Conservation (phyloP, 2,888 invertebrate genomes). For the Phyllotreta striolata region DNA sequence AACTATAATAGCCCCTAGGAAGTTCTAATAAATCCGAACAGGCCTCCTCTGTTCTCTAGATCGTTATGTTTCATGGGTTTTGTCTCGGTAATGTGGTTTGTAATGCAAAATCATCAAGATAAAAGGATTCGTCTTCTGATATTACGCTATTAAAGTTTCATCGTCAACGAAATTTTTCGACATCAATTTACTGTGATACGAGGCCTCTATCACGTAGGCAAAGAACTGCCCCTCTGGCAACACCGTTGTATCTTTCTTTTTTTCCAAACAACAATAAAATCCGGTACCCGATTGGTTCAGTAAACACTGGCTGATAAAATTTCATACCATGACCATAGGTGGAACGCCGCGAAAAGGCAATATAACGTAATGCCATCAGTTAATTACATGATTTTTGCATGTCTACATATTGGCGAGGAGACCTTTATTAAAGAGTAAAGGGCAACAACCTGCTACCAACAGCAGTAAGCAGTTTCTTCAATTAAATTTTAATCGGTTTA, state of each 20-base stretch:
- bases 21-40: constrained; percentile 3
- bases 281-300: neutral
- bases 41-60: neutral
- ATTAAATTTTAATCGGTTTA: no score
- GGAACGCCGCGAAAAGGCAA: neutral
- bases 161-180: constrained; percentile 25
- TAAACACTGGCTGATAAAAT: constrained; percentile 9
- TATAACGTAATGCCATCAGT: neutral
- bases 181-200: constrained; percentile 26
- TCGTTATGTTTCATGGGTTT: constrained; percentile 2
- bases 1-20: constrained; percentile 10
- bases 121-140: constrained; percentile 9
- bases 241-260: constrained; percentile 17
- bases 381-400: no score
- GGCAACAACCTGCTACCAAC: no score
- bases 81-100: neutral
- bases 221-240: constrained; percentile 28
- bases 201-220: constrained; percentile 37
- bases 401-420: no score
- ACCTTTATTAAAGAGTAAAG: no score
- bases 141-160: constrained; percentile 19
- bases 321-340: constrained; percentile 1
- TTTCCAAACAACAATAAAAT: constrained; percentile 16
- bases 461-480: no score
- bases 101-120: constrained; percentile 4